Conservation (phyloP, 2,888 invertebrate species). For the Mythimna albipuncta region DNA sequence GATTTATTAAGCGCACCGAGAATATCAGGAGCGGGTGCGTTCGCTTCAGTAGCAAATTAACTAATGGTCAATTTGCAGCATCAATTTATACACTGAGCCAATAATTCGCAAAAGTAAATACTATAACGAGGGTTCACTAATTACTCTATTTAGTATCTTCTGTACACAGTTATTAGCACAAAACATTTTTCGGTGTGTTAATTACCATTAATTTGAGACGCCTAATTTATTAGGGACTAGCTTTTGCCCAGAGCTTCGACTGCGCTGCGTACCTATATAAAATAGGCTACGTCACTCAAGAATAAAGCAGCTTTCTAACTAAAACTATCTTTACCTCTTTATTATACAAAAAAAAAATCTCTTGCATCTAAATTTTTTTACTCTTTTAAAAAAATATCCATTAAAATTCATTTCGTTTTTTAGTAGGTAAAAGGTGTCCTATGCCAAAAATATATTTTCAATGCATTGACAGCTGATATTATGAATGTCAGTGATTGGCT, state of each 20-base stretch:
- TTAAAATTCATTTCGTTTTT: slow-evolving; percentile 3
- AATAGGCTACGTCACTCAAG: no score
- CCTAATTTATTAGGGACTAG: slow-evolving; percentile 21
- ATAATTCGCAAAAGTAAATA: slow-evolving; percentile 6
- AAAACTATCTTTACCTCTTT: no score
- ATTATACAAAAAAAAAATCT: neutral
- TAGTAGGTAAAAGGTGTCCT: slow-evolving; percentile 2
- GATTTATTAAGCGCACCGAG: slow-evolving; percentile 3
- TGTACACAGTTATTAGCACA: slow-evolving; percentile 18
- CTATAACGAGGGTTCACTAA: slow-evolving; percentile 25
- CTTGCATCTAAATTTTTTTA: neutral
- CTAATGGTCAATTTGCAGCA: slow-evolving; percentile 27
- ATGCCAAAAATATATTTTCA: slow-evolving; percentile 7
- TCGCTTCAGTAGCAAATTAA: slow-evolving; percentile 32
- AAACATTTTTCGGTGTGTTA: slow-evolving; percentile 24
- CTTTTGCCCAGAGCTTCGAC: no score
- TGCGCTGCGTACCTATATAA: no score
- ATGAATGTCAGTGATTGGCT: no score
- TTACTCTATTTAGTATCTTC: slow-evolving; percentile 24
- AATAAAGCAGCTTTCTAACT: no score
- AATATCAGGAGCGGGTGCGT: slow-evolving; percentile 29
- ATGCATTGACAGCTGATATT: slow-evolving; percentile 5
- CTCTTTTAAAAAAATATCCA: neutral
- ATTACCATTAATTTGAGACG: slow-evolving; percentile 38
- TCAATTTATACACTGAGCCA: slow-evolving; percentile 10